Conservation (phyloP, 2,888 invertebrate species). For the Cybosia mesomella region DNA sequence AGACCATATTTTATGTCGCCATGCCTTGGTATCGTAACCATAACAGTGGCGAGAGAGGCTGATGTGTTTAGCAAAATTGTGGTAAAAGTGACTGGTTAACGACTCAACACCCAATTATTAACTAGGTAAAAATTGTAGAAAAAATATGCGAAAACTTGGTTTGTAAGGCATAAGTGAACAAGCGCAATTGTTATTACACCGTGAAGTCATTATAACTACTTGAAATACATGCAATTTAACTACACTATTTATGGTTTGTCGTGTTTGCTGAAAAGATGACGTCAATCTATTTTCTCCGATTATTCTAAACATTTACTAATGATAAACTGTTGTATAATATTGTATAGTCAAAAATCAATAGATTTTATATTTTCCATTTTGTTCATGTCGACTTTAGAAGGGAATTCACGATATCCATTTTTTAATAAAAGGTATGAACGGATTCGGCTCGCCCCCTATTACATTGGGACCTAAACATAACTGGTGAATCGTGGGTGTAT, state of each 20-base stretch:
- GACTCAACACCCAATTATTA: too few relatives aligned
- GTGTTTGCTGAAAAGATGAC: background rate
- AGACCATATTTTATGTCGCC: too few relatives aligned
- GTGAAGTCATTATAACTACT: background rate
- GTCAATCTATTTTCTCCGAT: background rate
- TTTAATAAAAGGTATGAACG: background rate
- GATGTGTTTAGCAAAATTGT: too few relatives aligned
- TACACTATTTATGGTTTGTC: background rate
- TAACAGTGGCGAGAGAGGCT: too few relatives aligned
- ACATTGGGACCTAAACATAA: too few relatives aligned
- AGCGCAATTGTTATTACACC: background rate
- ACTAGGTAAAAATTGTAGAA: too few relatives aligned
- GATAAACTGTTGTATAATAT: background rate
- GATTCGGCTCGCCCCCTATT: too few relatives aligned
- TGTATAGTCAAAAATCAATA: too few relatives aligned
- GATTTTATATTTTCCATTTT: background rate
- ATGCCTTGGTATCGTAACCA: too few relatives aligned
- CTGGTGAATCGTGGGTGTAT: too few relatives aligned
- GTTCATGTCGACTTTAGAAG: background rate
- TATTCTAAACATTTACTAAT: background rate
- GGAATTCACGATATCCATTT: background rate
- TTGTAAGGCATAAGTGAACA: background rate
- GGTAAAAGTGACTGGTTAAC: too few relatives aligned
- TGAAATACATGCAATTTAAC: background rate
- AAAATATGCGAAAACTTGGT: too few relatives aligned